Evolutionary conservation across 2,113 vertebrate species (phyloP).

Genomic region (Pogonocichla stellata): DNA sequence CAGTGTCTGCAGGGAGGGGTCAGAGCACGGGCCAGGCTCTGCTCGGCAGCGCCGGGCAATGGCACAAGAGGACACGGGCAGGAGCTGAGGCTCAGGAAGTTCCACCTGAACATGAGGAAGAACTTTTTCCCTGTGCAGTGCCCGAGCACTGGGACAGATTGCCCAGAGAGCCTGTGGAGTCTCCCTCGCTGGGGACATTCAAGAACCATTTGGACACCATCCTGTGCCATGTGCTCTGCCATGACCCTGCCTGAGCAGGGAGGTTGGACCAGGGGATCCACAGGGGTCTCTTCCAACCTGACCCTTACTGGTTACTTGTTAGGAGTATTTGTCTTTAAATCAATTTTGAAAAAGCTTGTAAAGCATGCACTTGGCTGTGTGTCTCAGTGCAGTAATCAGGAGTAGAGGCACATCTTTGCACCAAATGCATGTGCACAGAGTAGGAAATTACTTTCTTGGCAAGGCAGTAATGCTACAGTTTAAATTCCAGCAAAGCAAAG

Average conservation of each 20-base stretch:
- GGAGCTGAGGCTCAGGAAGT: too few species aligned
- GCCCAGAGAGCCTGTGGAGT: too few species aligned
- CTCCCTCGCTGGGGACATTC: too few species aligned
- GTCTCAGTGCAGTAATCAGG: neutral
- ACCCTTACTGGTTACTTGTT: neutral
- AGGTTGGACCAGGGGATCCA: neutral
- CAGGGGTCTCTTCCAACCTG: neutral
- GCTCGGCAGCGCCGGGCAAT: neutral
- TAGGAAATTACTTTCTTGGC: neutral
- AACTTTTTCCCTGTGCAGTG: too few species aligned
- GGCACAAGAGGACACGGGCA: neutral
- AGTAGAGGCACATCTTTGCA: neutral
- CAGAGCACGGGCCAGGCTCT: neutral
- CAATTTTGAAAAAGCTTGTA: neutral
- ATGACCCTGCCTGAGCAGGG: neutral
- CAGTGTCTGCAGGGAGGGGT: neutral
- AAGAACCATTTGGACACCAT: too few species aligned
- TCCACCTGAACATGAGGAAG: too few species aligned
- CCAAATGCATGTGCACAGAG: neutral
- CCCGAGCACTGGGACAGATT: too few species aligned
- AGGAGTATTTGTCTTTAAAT: neutral
- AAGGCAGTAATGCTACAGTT: neutral
- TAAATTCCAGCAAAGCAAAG: neutral
- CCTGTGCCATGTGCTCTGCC: neutral
- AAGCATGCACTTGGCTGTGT: neutral